Conservation (phyloP, 1,140 invertebrate genomes). For the Monomorium pharaonis region DNA sequence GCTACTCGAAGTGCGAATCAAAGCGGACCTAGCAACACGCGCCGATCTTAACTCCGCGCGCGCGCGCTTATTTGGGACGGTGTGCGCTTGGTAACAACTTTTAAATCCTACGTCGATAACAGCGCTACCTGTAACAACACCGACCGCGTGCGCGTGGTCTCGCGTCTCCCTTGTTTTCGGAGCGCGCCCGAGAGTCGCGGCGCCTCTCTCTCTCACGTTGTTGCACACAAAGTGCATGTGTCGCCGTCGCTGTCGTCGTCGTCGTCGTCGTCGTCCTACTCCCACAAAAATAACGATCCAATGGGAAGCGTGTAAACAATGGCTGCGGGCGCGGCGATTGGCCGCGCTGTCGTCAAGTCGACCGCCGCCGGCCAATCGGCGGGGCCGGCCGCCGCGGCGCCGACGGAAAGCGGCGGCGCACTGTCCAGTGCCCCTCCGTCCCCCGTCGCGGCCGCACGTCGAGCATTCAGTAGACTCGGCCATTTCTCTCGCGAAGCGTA, state of each 20-base stretch:
- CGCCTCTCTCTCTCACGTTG: conserved; percentile 32
- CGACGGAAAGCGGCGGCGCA: conserved; percentile 52
- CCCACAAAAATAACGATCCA: conserved; percentile 78
- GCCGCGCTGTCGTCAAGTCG: conserved; percentile 82
- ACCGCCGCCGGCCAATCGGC: conserved; percentile 66
- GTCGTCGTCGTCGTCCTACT: conserved; percentile 36
- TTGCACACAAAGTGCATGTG: conserved; percentile 52
- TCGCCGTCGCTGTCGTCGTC: conserved; percentile 16
- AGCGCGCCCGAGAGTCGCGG: background rate
- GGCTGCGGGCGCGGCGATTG: conserved; percentile 71
- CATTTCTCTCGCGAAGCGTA: conserved; percentile 82
- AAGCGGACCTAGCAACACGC: conserved; percentile 47
- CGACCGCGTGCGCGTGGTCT: background rate
- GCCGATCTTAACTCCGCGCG: conserved; percentile 35
- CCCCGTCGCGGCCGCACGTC: conserved; percentile 53
- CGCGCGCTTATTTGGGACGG: conserved; percentile 34
- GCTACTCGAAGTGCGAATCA: background rate
- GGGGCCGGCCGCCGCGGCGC: background rate
- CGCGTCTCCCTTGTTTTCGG: background rate
- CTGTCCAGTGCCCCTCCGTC: conserved; percentile 57
- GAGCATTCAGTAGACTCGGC: conserved; percentile 82
- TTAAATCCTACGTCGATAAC: conserved; percentile 30
- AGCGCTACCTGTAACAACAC: background rate
- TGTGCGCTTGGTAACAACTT: conserved; percentile 10
- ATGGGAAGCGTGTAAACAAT: conserved; percentile 80